Evolutionary conservation across 2,797 vertebrate genomes (phyloP), one percentile per base, ranked within the genome.

Genomic region (Natrix natrix): DNA sequence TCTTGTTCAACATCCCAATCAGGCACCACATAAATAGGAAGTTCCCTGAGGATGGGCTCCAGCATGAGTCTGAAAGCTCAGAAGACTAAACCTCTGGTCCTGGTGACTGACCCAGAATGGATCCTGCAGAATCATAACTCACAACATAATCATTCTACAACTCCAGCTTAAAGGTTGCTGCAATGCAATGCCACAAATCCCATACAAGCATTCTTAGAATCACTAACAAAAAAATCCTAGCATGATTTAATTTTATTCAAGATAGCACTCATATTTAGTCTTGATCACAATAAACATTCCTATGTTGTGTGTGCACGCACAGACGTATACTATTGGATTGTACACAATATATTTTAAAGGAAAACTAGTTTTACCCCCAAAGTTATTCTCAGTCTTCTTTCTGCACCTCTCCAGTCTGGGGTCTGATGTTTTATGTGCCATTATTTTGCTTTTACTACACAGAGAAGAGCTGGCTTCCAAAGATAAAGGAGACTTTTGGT

Each of bases 401-500:
- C 96, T 97, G 95, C 97, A 97, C 93, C 93, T 92, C 93, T 94
- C 94, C 95, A 94, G 96, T 98, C 96, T 96, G 96, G 96, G 56
- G 94, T 94, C 94, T 97, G 96, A 97, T 98, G 98, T 98, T 99
- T 99, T 99, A 99, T 99, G 98, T 98, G 97, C 96, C 97, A 96
- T 98, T 98, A 98, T 98, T 98, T 97, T 98, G 98, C 98, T 98
- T 98, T 98, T 97, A 98, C 98, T 98, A 98, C 98, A 98, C 97
- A 98, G 98, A 97, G 98, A 98, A 98, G 98, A 97, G 97, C 98
- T 99, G 98, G 98, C 97, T 98, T 97, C 98, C 95, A 98, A 98
- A 99, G 99, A 99, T 99, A 99, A 99, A 98, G 98, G 97, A 98
- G 97, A 98, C 98, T 99, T 99, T 99, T 98, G 98, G 98, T 98